Evolutionary conservation across 1,140 invertebrate genomes (phyloP).

Genomic region (Hesperophylax magnus): DNA sequence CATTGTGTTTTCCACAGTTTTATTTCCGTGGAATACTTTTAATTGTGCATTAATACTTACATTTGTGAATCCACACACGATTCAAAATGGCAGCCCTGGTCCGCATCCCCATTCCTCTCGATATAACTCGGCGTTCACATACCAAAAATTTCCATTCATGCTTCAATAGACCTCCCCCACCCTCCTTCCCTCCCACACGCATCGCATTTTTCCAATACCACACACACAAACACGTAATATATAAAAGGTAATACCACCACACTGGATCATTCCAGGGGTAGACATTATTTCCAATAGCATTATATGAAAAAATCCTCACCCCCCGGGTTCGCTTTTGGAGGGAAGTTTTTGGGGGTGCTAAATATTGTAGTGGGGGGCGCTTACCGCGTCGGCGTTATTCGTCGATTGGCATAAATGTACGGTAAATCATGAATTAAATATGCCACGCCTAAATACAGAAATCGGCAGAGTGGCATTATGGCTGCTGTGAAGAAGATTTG

Average conservation of each 20-base stretch:
- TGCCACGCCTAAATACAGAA: conserved; percentile 40
- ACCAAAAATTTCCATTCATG: conserved; percentile 54
- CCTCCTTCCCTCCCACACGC: conserved; percentile 36
- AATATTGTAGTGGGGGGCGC: conserved; percentile 49
- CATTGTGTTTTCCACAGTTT: too few relatives aligned
- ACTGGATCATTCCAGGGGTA: too few relatives aligned
- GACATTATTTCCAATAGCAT: conserved; percentile 33
- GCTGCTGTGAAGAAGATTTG: neutral
- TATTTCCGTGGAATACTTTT: too few relatives aligned
- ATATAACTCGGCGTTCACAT: conserved; percentile 35
- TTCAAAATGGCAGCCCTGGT: conserved; percentile 55
- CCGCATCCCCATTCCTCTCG: conserved; percentile 11
- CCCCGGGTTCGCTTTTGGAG: conserved; percentile 34
- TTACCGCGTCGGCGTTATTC: conserved; percentile 46
- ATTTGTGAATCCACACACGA: conserved; percentile 2
- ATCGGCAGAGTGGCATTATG: conserved; percentile 27
- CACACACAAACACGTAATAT: too few relatives aligned
- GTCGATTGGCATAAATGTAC: conserved; percentile 56
- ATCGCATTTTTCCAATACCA: conserved; percentile 31
- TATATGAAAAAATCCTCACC: conserved; percentile 52
- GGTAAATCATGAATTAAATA: conserved; percentile 57
- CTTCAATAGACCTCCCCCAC: conserved; percentile 44
- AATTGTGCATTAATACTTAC: too few relatives aligned
- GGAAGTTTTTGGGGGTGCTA: conserved; percentile 46
- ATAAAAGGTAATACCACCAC: too few relatives aligned